These are phyloP conservation scores for Drepana falcataria DNA, from an alignment of 2,888 invertebrate genomes.

Conservation along the genomic window DNA sequence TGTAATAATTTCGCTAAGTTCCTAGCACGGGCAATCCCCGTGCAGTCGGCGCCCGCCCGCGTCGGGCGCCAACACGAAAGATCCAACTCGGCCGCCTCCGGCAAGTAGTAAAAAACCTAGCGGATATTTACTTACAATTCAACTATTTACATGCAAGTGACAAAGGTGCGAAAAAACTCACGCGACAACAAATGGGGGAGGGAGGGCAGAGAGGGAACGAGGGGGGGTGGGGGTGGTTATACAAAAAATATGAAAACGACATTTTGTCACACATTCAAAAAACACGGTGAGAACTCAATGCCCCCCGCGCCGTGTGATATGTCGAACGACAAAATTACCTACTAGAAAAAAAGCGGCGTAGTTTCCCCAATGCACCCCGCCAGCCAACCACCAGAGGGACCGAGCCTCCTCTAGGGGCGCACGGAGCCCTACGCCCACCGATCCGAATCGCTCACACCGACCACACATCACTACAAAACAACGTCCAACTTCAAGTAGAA, in stretches of 20 bases:
- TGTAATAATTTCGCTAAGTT: slow-evolving; percentile 62
- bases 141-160: slow-evolving; percentile 63
- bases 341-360: slow-evolving; percentile 34
- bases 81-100: slow-evolving; percentile 54
- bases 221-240: slow-evolving; percentile 49
- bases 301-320: slow-evolving; percentile 55
- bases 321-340: slow-evolving; percentile 62
- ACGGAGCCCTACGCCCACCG: slow-evolving; percentile 2
- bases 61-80: slow-evolving; percentile 45
- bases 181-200: slow-evolving; percentile 32
- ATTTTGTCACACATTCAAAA: slow-evolving; percentile 30
- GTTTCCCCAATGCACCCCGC: neutral
- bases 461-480: slow-evolving; percentile 36
- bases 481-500: slow-evolving; percentile 36
- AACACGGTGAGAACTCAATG: slow-evolving; percentile 26
- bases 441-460: slow-evolving; percentile 17
- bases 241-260: slow-evolving; percentile 48
- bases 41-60: slow-evolving; percentile 26
- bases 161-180: slow-evolving; percentile 55
- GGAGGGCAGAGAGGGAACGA: neutral
- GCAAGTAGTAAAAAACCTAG: slow-evolving; percentile 57
- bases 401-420: neutral
- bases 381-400: neutral
- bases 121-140: slow-evolving; percentile 36
- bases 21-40: slow-evolving; percentile 58